These are phyloP conservation scores for Sitobion miscanthi DNA, from an alignment of 1,140 invertebrate species.

Conservation along the genomic window DNA sequence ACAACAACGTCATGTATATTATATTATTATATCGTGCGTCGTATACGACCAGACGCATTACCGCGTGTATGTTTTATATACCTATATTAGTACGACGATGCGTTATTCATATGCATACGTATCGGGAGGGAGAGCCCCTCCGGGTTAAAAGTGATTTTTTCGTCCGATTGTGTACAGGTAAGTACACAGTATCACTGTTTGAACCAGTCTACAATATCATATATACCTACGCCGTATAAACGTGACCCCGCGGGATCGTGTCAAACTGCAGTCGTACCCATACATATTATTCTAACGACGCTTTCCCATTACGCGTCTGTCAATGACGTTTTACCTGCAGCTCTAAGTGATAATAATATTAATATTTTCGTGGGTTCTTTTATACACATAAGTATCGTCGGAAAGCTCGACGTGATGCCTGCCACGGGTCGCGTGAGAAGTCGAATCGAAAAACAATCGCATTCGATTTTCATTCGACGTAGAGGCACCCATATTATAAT, in stretches of 20 bases:
- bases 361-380: not conserved
- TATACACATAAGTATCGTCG: not conserved
- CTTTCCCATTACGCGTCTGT: not conserved
- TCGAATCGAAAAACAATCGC: constrained; percentile 24
- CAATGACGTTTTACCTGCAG: not conserved
- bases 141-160: constrained; percentile 37
- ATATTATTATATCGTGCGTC: not conserved
- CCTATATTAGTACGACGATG: not conserved
- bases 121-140: constrained; percentile 6
- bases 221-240: not conserved
- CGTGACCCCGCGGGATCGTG: not conserved
- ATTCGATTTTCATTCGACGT: constrained; percentile 17
- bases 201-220: not conserved
- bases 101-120: not conserved
- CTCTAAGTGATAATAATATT: not conserved
- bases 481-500: not conserved
- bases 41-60: not conserved
- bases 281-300: not conserved
- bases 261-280: not conserved
- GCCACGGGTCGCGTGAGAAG: not conserved
- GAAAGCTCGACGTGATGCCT: not conserved
- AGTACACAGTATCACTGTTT: not conserved
- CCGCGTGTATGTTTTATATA: too few species aligned
- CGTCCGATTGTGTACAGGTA: not conserved
- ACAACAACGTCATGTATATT: not conserved